Base-by-base conservation (phyloP, 2,797 vertebrate species). In the Nannoperca australis region DNA sequence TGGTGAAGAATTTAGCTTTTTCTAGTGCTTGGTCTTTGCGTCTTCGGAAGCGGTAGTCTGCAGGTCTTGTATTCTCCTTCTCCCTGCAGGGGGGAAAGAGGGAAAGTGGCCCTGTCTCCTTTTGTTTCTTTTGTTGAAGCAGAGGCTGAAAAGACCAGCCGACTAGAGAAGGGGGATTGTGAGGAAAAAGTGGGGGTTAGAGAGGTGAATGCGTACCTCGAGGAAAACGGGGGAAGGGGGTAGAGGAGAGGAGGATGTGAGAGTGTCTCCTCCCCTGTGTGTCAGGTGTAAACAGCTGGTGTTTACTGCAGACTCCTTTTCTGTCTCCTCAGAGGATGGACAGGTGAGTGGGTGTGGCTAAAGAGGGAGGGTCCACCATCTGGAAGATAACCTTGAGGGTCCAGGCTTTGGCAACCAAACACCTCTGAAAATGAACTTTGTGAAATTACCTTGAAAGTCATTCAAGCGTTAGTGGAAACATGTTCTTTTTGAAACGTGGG, bases 121-220 rank as follows among this genome's bases (percentile, higher is more conserved):
- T 38, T 94, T 95, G 93, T 94, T 83, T 86, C 89, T 87, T 91
- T 94, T 94, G 93, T 93, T 89, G 64, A 42, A 74, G 51, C 63
- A 38, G 58, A 92, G 85, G 76, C 84, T 94, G 89, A 91, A 94
- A 91, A 87, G 89, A 89, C 75, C 78, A 80, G 85, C 88, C 82
- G 87, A 86, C 83, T 79, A 78, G 71, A 85, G 74, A 73, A 49
- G 66, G 62, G 62, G 76, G 59, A 50, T 38, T 86, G 71, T 74
- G 50, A 58, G 67, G 70, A n/a, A 61, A 56, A 54, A 61, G 54
- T 40, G 76, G 78, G 75, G 62, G 50, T 53, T 49, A 4, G 69
- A 58, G 75, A 55, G 55, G 78, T 73, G 66, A 63, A 22, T 70
- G 27, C 36, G 7, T 73, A 72, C 63, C 51, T 79, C 3, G 3